Conservation (phyloP, 2,113 vertebrate genomes). For the Aldabrachelys gigantea region DNA sequence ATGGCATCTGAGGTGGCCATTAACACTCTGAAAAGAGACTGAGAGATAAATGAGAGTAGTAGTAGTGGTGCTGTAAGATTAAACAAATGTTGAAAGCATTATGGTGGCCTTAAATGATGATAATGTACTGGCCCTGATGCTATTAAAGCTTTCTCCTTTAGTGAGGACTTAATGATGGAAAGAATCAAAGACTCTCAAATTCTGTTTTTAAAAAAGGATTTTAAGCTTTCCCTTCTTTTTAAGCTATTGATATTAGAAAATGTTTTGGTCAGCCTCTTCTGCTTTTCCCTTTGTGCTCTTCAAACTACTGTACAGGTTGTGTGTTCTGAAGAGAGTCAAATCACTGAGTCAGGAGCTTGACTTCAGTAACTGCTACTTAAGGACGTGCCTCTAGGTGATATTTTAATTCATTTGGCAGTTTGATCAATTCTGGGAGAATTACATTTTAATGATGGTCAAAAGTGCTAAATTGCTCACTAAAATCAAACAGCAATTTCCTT, state of each 20-base stretch:
- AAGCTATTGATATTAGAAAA: not conserved
- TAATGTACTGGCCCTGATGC: not conserved
- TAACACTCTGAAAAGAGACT: not conserved
- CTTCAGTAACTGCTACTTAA: slow-evolving; percentile 61
- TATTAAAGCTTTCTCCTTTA: not conserved
- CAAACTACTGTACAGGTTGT: slow-evolving; percentile 9
- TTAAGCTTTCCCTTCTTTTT: not conserved
- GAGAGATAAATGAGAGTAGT: not conserved
- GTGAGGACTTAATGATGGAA: not conserved
- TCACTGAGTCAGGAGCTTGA: slow-evolving; percentile 17
- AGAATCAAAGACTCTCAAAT: not conserved
- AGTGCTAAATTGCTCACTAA: slow-evolving; percentile 40
- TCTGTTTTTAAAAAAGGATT: not conserved
- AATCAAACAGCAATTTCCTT: slow-evolving; percentile 31
- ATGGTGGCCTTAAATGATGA: slow-evolving; percentile 16
- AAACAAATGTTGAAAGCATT: slow-evolving; percentile 2
- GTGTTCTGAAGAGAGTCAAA: slow-evolving; percentile 50
- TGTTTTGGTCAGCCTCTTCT: not conserved
- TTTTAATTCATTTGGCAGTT: slow-evolving; percentile 41
- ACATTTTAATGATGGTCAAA: slow-evolving; percentile 37
- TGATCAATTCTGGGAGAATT: slow-evolving; percentile 53
- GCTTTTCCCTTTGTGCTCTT: not conserved
- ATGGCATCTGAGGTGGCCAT: not conserved
- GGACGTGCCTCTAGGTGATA: slow-evolving; percentile 38
- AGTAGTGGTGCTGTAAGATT: not conserved